Evolutionary conservation across 2,113 vertebrate genomes (phyloP).

Genomic region (Pachyramphus minor): DNA sequence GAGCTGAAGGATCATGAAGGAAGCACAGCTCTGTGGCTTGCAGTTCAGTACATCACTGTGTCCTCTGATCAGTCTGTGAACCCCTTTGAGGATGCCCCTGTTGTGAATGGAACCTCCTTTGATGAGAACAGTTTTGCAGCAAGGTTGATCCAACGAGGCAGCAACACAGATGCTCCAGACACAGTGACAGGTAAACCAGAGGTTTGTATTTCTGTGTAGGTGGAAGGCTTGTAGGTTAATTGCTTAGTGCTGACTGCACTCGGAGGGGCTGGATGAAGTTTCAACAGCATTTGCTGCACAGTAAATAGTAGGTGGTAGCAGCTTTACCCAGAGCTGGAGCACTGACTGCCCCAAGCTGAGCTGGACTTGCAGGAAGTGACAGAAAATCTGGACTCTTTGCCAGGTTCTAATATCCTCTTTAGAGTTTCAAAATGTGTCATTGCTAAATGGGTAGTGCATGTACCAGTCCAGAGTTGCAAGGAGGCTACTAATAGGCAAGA

Average conservation of each 20-base stretch:
- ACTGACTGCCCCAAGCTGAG: not conserved
- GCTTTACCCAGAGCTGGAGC: not conserved
- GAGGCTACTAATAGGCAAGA: not conserved
- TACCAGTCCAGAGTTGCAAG: not conserved
- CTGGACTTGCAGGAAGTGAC: not conserved
- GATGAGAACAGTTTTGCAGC: constrained; percentile 96
- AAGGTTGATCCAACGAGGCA: constrained; percentile 89
- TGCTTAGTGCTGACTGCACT: not conserved
- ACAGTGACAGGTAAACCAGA: constrained; percentile 78
- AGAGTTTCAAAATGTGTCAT: not conserved
- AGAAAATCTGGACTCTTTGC: not conserved
- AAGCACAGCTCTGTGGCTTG: constrained; percentile 96
- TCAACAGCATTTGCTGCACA: not conserved
- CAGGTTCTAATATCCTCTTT: not conserved
- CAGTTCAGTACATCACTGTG: constrained; percentile 91
- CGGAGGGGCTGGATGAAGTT: not conserved
- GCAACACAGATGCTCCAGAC: constrained; percentile 91
- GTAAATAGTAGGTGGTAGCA: not conserved
- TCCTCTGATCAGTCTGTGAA: constrained; percentile 90
- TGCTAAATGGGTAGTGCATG: not conserved
- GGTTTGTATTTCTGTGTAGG: constrained; percentile 30
- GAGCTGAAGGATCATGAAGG: constrained; percentile 95
- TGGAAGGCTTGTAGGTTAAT: not conserved
- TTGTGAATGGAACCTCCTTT: constrained; percentile 93
- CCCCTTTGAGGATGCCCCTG: constrained; percentile 88